Base-by-base conservation (phyloP, 2,888 invertebrate species). In the Elysia crispata region DNA sequence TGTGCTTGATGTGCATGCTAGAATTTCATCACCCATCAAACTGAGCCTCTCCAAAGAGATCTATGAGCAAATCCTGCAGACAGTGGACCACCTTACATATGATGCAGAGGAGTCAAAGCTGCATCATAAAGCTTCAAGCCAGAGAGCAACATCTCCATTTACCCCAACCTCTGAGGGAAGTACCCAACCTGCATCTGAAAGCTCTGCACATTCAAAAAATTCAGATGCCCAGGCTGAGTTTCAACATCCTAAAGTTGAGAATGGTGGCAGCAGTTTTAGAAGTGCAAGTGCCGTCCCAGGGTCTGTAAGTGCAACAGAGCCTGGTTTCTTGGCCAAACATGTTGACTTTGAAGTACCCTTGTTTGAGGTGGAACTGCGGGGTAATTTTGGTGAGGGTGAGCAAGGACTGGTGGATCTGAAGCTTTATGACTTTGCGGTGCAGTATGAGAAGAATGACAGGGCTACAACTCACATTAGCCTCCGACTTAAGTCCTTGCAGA, bases 41-140 rank as follows among this genome's bases (percentile, higher is more conserved):
- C 95, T 98, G 54, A 96, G 96, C 0, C 93, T 98, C 72, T 95
- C 96, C 0, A 95, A 97, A 74, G 94, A 95, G 77, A 97, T 98
- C 91, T 98, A 97, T 92, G 96, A 97, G 90, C 98, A 98, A 92
- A 93, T 98, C 67, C 92, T 97, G 49, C 88, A 92, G 80, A 92
- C 92, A 0, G 70, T 91, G 72, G 91, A 92, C 81, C 89, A 91
- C 82, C 79, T 91, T 30, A 87, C 90, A 0, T 88, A 86, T 70
- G 84, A 83, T 72, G 81, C 80, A 50, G 82, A 82, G 13, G 15
- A 25, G 0, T n/a, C 80, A 72, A 85, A 33, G 28, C n/a, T 60
- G n/a, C 23, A 23, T 5, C 77, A 41, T 6, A 31, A 49, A 49
- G 62, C 76, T 60, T 60, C 60, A 6, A 18, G 15, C 15, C 20